Evolutionary conservation across 2,113 vertebrate genomes (phyloP), one percentile per base, ranked within the genome.

Genomic region (Rhinogobius similis): DNA sequence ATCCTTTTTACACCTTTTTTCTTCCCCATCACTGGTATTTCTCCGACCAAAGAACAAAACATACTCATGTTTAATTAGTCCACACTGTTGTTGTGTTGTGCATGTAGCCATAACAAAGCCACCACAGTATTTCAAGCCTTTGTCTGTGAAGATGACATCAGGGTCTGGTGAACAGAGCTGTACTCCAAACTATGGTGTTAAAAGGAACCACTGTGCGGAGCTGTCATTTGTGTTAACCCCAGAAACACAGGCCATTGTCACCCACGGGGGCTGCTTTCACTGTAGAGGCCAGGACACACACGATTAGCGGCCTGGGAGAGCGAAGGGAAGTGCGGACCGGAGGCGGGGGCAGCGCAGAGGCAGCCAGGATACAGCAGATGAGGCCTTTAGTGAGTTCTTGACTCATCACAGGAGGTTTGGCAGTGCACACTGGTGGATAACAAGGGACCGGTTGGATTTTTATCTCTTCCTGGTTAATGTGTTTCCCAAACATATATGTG

Each of bases 241-340:
- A 80, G 68, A 78, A 70, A 69, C 52, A 36, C 18, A 21, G 73
- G 79, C 79, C 76, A 80, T 74, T 66, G 75, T 83, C 84, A 86
- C 78, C 84, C 84, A 67, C 72, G 73, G 72, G 72, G 72, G 65
- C 74, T 89, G 87, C 46, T 90, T 91, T 89, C 87, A 65, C 87
- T 89, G 86, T 70, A 82, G 77, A 78, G 46, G 67, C 81, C 85
- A 85, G 85, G 81, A 90, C 73, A 88, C 59, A 73, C 52, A 69
- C 75, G 13, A 83, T 86, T 89, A 78, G 86, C 84, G 81, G 81
- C 72, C 77, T 77, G 81, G 82, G 82, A 82, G 77, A 77, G 39
- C 62, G 75, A 71, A 64, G 69, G 43, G 86, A 79, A 85, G 75
- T 65, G 78, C 86, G 80, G 53, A 82, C 78, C 68, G 69, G 79